Base-by-base conservation (phyloP, 2,113 vertebrate species). In the Lepus timidus region DNA sequence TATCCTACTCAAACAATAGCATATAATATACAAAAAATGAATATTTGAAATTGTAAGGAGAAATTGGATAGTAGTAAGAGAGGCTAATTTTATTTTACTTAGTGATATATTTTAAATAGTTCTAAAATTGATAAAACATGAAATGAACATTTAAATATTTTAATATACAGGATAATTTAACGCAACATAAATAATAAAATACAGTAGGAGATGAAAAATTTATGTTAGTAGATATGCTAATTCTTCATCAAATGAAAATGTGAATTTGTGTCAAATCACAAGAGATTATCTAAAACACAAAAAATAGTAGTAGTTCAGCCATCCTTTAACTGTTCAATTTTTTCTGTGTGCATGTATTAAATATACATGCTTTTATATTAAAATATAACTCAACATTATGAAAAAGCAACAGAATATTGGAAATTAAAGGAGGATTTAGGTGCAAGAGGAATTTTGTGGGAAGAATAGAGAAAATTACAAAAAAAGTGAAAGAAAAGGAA, bases 211-310 rank as follows among this genome's bases (percentile, higher is more conserved):
- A 36, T 62, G 19, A 89, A 25, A 87, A 12, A 75, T 23, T 68
- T 70, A n/a, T 85, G 1, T 71, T 83, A 76, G 23, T 39, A 75
- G 49, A 44, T 0, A 62, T 84, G 58, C 84, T 80, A 88, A 88
- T 88, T 90, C 36, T 4, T 80, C 49, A 61, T 78, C 36, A 91
- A 91, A 88, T 80, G 12, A 80, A 95, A 88, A 84, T 85, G 19
- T 67, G 14, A 85, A 73, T 16, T 11, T 76, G 19, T 83, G 7
- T 44, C 3, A 39, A 67, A 39, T 90, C 39, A 74, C 55, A 86
- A 73, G 25, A 62, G 25, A 73, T 7, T 52, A 10, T 79, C 17
- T 91, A 36, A 78, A 78, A 55, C 25, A 25, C 62, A 87, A 70
- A 81, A 51, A 51, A 81, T 52, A 70, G 19, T 7, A 82, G n/a